Evolutionary conservation across 2,888 invertebrate genomes (phyloP).

Genomic region (Troglohyphantes excavatus): DNA sequence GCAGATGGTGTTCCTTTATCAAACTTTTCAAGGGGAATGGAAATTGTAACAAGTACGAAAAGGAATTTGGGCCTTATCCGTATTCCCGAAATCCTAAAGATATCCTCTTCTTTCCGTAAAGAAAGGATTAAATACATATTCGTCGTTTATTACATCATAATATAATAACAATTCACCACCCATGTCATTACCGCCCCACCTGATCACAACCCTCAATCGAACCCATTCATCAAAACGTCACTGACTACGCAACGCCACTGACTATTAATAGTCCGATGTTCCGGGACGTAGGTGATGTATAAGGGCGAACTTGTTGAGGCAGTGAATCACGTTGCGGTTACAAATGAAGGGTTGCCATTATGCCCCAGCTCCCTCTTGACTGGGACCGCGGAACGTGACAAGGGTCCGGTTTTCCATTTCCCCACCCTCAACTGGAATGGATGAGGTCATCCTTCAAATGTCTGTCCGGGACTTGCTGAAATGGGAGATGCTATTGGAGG

Average conservation of each 20-base stretch:
- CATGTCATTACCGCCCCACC: too few species aligned
- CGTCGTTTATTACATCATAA: too few species aligned
- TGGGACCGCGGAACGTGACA: not conserved
- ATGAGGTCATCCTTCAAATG: constrained; percentile 15
- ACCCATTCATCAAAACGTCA: not conserved
- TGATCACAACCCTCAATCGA: not conserved
- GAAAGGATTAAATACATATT: too few species aligned
- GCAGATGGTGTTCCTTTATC: too few species aligned
- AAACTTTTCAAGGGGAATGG: too few species aligned
- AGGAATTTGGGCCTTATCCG: too few species aligned
- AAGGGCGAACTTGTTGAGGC: not conserved
- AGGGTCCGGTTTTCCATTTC: not conserved
- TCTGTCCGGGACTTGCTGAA: not conserved
- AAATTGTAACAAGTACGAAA: too few species aligned
- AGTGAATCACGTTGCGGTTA: constrained; percentile 14
- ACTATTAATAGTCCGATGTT: not conserved
- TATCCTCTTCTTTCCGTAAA: too few species aligned
- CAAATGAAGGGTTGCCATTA: not conserved
- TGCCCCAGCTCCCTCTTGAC: not conserved
- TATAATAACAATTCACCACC: too few species aligned
- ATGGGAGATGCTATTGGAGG: not conserved
- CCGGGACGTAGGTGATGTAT: not conserved
- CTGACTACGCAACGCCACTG: too few species aligned
- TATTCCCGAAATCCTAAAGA: too few species aligned
- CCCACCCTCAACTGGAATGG: not conserved